Conservation (phyloP, 2,888 invertebrate species). For the Penaeus monodon region DNA sequence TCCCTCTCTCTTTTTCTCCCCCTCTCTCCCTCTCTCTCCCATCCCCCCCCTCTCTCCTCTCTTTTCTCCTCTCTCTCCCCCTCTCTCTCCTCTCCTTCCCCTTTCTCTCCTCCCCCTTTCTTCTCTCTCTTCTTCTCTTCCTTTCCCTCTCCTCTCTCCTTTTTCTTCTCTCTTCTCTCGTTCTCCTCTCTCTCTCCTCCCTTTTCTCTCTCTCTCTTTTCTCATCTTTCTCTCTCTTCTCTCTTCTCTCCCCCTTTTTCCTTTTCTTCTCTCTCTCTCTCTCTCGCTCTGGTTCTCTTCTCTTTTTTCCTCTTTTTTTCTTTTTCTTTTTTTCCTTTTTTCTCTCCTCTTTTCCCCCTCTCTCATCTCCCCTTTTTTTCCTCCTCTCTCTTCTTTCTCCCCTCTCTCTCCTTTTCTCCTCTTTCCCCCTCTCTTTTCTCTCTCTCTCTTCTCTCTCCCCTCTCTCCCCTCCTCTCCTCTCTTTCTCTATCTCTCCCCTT, state of each 20-base stretch:
- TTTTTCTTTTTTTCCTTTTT: too few relatives aligned
- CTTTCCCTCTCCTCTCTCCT: not conserved
- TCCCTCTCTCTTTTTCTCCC: not conserved
- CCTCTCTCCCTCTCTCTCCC: too few relatives aligned
- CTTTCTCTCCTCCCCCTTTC: not conserved
- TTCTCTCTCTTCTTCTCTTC: too few relatives aligned
- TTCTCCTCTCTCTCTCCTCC: not conserved
- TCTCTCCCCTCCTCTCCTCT: too few relatives aligned
- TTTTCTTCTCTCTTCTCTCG: too few relatives aligned
- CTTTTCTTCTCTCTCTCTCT: not conserved
- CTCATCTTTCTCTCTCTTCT: too few relatives aligned
- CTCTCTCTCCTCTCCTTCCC: not conserved
- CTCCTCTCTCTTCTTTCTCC: not conserved
- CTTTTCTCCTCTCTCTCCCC: not conserved
- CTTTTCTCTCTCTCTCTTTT: not conserved
- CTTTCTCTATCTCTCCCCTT: not conserved
- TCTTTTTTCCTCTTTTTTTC: not conserved
- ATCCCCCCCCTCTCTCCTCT: not conserved
- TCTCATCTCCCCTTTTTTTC: not conserved
- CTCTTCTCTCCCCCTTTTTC: not conserved
- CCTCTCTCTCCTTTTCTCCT: too few relatives aligned
- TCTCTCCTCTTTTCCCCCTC: too few relatives aligned
- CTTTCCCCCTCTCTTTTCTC: not conserved
- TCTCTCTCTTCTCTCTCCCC: not conserved
- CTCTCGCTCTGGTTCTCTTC: too few relatives aligned